Percentiles rank a stretch among this genome's conserved stretches.
phyloP scores from a whole-genome alignment of 92 coral and sea anemone genomes.

The Pocillopora meandrina region DNA sequence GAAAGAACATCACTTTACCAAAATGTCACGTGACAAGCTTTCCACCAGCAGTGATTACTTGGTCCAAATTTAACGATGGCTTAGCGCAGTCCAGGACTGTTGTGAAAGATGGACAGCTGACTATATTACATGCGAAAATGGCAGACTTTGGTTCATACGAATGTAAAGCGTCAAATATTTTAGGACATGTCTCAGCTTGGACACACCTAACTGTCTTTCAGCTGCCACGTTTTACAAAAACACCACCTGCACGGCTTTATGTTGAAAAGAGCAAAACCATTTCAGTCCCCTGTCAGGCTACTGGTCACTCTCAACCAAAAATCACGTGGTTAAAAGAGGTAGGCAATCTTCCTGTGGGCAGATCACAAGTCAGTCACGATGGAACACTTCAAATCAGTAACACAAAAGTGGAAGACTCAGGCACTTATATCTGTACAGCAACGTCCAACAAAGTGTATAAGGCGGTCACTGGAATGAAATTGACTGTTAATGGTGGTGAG shows the following conservation, averaged over 20 bases:
- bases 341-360: background rate
- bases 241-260: background rate
- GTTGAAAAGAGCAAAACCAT: background rate
- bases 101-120: background rate
- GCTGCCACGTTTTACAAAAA: background rate
- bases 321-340: background rate
- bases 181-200: constrained; percentile 10
- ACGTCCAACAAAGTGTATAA: background rate
- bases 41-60: constrained; percentile 16
- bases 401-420: background rate
- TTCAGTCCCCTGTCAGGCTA: background rate
- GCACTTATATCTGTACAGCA: background rate
- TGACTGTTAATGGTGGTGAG: background rate
- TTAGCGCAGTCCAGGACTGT: background rate
- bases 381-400: constrained; percentile 15
- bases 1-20: background rate
- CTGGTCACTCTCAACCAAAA: background rate
- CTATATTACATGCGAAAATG: constrained; percentile 7
- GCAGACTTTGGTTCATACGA: constrained; percentile 10
- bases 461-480: background rate
- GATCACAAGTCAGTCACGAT: background rate
- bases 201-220: constrained; percentile 1
- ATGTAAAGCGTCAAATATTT: constrained; percentile 1
- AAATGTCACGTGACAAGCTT: constrained; percentile 7
- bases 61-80: background rate